Evolutionary conservation across 2,888 invertebrate genomes (phyloP).

Genomic region (Hermaeophaga mercurialis): DNA sequence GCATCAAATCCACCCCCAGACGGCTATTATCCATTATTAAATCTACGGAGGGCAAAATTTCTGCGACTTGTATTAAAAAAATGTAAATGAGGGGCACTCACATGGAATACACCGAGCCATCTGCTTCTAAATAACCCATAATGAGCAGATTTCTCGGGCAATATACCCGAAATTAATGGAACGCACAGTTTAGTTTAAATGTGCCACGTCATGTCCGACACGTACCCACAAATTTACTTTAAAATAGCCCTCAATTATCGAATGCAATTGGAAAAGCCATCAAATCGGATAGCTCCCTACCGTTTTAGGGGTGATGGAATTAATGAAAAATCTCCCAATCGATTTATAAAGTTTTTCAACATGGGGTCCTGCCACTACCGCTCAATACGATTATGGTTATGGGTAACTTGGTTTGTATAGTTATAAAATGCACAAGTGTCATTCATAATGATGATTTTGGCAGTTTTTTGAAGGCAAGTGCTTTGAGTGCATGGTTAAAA

Average conservation of each 20-base stretch:
- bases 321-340: conserved; percentile 23
- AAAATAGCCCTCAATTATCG: conserved; percentile 35
- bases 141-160: conserved; percentile 27
- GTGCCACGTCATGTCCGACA: conserved; percentile 24
- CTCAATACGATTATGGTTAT: too few species aligned
- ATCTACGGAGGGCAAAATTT: conserved; percentile 21
- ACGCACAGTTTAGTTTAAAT: conserved; percentile 15
- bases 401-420: too few species aligned
- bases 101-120: conserved; percentile 14
- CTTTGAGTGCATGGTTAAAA: too few species aligned
- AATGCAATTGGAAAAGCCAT: conserved; percentile 33
- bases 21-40: conserved; percentile 24
- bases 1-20: too few species aligned
- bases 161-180: conserved; percentile 23
- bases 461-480: too few species aligned
- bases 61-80: conserved; percentile 29
- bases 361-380: too few species aligned
- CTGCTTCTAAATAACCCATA: conserved; percentile 27
- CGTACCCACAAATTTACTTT: conserved; percentile 35
- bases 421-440: too few species aligned
- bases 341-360: conserved; percentile 2
- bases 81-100: conserved; percentile 23
- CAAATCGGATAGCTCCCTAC: conserved; percentile 18
- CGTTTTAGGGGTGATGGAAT: conserved; percentile 19
- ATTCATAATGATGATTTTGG: too few species aligned